Evolutionary conservation across 2,113 vertebrate species (phyloP), one percentile per base, ranked within the genome.

Genomic region (Cryptomyrus ogoouensis): DNA sequence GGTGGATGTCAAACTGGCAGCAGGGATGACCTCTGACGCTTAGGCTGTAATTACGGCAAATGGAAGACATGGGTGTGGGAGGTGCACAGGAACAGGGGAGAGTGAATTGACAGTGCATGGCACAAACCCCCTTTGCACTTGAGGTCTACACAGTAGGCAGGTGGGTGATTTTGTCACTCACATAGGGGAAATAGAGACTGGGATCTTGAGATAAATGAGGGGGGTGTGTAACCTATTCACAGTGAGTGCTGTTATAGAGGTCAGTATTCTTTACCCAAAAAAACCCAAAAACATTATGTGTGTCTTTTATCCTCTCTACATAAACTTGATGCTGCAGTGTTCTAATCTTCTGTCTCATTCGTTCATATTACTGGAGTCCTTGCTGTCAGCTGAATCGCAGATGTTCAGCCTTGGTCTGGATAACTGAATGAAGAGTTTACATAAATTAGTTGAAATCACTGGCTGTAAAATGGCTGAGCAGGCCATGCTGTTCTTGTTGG

Each of bases 401-500:
- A 42, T 80, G 35, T 80, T 80, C 74, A 80, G 74, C 35, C n/a
- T 42, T 42, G 31, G 74, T 42, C 74, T 42, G 35, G 31, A 80
- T 42, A 42, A 42, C 70, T 42, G 5, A 77, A 39, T 77, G 31
- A 27, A 66, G 31, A 80, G 74, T 80, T 77, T 77, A 77, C 70
- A 77, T 39, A 39, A 77, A 77, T 77, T 39, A 80, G 13, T 42
- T 80, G 35, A 80, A 80, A 42, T 42, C 35, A 80, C 74, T 80
- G 74, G 39, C 17, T 35, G 74, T 8, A 39, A 42, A 80, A 80
- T 80, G 74, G 13, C 35, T 42, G 74, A 80, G 35, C 13, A 80
- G 15, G 35, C 27, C 83, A 90, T 87, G 92, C 35, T 92, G 8
- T 70, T 70, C 35, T 47, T 92, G 89, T 90, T 39, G 24, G 85